These are phyloP conservation scores for Callionymus lyra DNA, from an alignment of 2,113 vertebrate species.

Conservation along the genomic window DNA sequence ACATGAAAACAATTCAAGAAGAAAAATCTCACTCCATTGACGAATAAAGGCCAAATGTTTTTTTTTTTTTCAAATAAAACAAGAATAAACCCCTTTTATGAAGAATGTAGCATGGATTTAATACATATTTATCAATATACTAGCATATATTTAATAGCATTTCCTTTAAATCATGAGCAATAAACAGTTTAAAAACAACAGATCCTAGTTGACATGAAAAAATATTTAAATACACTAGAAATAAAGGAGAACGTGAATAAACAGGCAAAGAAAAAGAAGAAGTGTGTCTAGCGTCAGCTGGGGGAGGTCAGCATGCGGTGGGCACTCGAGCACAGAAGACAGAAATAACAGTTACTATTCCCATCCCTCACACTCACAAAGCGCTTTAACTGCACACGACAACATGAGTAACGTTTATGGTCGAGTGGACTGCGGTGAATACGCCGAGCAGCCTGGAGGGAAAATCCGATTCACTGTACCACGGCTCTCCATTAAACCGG, in stretches of 20 bases:
- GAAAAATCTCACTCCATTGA: no score
- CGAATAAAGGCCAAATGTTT: no score
- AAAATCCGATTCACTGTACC: slow-evolving; percentile 26
- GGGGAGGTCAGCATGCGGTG: slow-evolving; percentile 2
- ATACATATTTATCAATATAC: no score
- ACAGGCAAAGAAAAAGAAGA: slow-evolving; percentile 10
- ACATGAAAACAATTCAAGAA: no score
- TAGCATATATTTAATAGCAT: no score
- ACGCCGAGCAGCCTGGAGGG: slow-evolving; percentile 11
- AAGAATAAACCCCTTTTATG: no score
- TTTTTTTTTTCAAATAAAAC: no score
- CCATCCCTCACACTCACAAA: slow-evolving; percentile 14
- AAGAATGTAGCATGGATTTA: no score
- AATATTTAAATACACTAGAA: slow-evolving; percentile 12
- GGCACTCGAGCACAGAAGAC: slow-evolving; percentile 22
- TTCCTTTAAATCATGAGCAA: no score
- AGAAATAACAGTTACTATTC: slow-evolving; percentile 28
- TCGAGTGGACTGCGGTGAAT: slow-evolving; percentile 24
- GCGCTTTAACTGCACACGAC: slow-evolving; percentile 20
- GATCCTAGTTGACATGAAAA: slow-evolving; percentile 1
- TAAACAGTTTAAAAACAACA: no score
- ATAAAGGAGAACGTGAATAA: slow-evolving; percentile 7
- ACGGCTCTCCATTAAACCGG: slow-evolving; percentile 11
- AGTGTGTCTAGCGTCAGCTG: neutral
- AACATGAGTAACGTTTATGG: slow-evolving; percentile 23